Evolutionary conservation across 2,888 invertebrate genomes (phyloP).

Genomic region (Zhuqinia jingwanae): DNA sequence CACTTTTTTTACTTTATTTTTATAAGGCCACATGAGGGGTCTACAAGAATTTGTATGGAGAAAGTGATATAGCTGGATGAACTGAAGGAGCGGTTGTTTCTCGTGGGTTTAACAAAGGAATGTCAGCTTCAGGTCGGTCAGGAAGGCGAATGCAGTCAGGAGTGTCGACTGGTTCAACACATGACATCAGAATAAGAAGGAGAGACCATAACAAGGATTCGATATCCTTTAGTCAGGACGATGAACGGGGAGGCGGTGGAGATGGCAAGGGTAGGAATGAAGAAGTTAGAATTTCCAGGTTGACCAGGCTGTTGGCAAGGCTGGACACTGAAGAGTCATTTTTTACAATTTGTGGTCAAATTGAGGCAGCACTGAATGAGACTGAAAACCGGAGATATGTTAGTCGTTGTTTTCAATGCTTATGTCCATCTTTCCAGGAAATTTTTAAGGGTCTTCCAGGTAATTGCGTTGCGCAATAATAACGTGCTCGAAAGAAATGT

Average conservation of each 20-base stretch:
- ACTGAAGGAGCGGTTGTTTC: not conserved
- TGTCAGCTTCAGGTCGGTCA: conserved; percentile 43
- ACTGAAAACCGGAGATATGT: conserved; percentile 76
- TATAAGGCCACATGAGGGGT: not conserved
- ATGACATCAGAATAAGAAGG: conserved; percentile 29
- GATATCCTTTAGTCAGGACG: conserved; percentile 20
- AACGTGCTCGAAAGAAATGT: no score
- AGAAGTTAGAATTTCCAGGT: conserved; percentile 73
- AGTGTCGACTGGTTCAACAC: conserved; percentile 23
- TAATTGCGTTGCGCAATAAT: conserved; percentile 48
- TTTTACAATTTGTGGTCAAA: conserved; percentile 68
- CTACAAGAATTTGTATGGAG: not conserved
- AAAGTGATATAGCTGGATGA: not conserved
- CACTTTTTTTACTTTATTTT: not conserved
- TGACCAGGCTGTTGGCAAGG: conserved; percentile 67
- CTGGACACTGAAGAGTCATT: conserved; percentile 74
- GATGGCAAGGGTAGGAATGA: conserved; percentile 39
- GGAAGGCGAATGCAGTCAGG: conserved; percentile 52
- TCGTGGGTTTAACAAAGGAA: not conserved
- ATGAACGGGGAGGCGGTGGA: conserved; percentile 36
- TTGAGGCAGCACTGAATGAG: conserved; percentile 69
- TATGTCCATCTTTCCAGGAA: conserved; percentile 68
- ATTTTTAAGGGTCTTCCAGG: conserved; percentile 73
- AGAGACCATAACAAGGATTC: conserved; percentile 10
- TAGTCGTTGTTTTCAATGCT: conserved; percentile 70